These are phyloP conservation scores for Eudorcas thomsonii DNA, from an alignment of 2,113 vertebrate genomes.

Conservation along the genomic window DNA sequence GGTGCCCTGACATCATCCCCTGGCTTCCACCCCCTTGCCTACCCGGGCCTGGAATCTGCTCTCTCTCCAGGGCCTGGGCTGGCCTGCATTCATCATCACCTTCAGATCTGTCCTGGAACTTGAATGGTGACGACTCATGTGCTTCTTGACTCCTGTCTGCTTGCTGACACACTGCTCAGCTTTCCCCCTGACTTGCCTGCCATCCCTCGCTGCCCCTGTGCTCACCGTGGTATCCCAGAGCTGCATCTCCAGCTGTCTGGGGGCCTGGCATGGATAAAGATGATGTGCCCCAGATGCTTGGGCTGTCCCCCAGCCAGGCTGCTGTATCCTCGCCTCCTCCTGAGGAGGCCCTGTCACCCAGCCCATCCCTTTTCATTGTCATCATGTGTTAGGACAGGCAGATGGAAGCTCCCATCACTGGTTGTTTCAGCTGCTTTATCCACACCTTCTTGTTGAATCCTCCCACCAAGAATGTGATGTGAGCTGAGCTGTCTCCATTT, in stretches of 20 bases:
- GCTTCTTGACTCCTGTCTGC: not conserved
- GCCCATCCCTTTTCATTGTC: not conserved
- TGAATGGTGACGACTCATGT: not conserved
- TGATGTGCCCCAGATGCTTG: not conserved
- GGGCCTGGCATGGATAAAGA: not conserved
- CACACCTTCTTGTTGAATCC: not conserved
- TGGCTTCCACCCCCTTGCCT: not conserved
- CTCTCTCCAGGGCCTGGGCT: not conserved
- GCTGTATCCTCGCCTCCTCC: not conserved
- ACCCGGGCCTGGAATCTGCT: not conserved
- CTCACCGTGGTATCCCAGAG: not conserved
- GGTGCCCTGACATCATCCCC: not conserved
- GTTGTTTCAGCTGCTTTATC: not conserved
- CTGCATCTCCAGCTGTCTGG: not conserved
- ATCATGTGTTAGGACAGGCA: rapidly evolving
- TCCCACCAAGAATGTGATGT: not conserved
- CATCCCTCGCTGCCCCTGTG: rapidly evolving
- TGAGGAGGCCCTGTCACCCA: not conserved
- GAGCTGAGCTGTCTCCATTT: not conserved
- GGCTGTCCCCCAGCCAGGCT: not conserved
- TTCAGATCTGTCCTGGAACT: not conserved
- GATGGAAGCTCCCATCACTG: not conserved
- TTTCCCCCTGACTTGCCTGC: no score
- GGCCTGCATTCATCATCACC: not conserved
- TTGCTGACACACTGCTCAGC: not conserved